Percentiles rank a stretch among this genome's conserved stretches.
These are phyloP conservation scores for Peromyscus maniculatus DNA, from an alignment of 2,113 vertebrate species.

Conservation along the genomic window DNA sequence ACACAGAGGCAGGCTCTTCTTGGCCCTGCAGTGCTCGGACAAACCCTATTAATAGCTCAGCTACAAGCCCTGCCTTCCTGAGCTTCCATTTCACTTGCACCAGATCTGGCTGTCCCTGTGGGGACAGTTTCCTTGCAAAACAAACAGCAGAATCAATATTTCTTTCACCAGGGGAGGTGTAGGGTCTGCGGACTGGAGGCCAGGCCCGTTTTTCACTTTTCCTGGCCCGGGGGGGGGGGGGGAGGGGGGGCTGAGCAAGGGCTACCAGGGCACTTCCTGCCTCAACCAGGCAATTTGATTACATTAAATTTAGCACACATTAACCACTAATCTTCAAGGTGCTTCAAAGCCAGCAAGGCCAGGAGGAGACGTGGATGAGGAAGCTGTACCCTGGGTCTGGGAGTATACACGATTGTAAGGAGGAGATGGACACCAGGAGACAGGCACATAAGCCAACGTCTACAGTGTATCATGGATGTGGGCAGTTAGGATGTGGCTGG, in stretches of 20 bases:
- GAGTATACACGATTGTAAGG: neutral
- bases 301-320: neutral
- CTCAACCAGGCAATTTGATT: slow-evolving; percentile 16
- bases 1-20: neutral
- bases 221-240: no score
- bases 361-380: neutral
- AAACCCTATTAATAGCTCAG: slow-evolving; percentile 31
- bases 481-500: neutral
- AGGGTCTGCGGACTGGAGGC: neutral
- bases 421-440: neutral
- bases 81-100: slow-evolving; percentile 69
- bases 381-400: neutral
- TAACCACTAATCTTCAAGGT: neutral
- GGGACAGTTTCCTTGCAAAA: slow-evolving; percentile 76
- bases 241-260: neutral
- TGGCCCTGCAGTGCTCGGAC: accelerated
- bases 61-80: neutral
- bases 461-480: accelerated
- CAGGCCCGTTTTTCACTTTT: neutral
- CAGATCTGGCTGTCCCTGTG: slow-evolving; percentile 66
- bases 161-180: slow-evolving; percentile 21
- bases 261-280: neutral
- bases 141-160: slow-evolving; percentile 79
- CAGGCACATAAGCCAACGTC: neutral
- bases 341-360: neutral